A percentile compares a stretch with the other conserved stretches of the same genome.
Evolutionary conservation across 2,797 vertebrate genomes (phyloP).

Genomic region (Crocodylus rhombifer): DNA sequence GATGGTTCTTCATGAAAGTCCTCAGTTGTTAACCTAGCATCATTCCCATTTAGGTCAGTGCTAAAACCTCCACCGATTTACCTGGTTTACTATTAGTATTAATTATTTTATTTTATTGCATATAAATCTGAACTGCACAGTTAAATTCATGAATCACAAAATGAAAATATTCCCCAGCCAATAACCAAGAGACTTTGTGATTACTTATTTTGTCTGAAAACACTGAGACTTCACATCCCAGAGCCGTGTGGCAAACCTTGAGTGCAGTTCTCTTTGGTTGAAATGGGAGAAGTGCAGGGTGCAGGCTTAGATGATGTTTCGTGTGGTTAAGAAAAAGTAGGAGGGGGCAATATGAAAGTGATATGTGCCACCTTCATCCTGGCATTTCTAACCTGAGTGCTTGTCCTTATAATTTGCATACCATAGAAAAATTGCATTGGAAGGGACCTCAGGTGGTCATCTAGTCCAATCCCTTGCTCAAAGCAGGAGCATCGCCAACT

Average conservation of each 20-base stretch:
- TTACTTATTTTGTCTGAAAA: not conserved
- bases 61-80: not conserved
- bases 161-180: not conserved
- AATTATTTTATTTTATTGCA: not conserved
- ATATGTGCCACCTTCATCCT: not conserved
- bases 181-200: not conserved
- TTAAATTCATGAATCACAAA: not conserved
- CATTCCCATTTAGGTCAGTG: not conserved
- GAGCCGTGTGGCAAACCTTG: not conserved
- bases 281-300: not conserved
- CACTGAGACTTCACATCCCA: not conserved
- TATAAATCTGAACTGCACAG: not conserved
- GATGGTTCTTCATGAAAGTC: not conserved
- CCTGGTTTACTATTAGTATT: not conserved
- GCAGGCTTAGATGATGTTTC: not conserved
- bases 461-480: too few species aligned
- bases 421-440: too few species aligned
- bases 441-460: too few species aligned
- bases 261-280: not conserved
- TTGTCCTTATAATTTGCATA: not conserved
- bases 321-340: not conserved
- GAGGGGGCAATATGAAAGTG: not conserved
- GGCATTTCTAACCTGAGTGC: not conserved
- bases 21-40: not conserved
- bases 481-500: too few species aligned